Evolutionary conservation across 2,888 invertebrate species (phyloP).

Genomic region (Amphiduros pacificus): DNA sequence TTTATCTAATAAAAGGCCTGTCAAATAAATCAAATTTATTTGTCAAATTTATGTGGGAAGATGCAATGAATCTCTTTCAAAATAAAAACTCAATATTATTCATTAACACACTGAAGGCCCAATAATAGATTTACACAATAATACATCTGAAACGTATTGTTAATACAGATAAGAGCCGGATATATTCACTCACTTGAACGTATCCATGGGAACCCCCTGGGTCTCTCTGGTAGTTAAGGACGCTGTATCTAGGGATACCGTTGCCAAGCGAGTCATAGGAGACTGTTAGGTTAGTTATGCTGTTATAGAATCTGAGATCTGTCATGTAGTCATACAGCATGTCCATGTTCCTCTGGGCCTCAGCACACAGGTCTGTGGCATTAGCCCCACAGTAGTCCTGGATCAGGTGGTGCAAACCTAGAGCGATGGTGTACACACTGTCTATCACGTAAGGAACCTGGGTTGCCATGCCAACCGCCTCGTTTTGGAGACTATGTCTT

Average conservation of each 20-base stretch:
- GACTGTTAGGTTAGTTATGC: conserved; percentile 13
- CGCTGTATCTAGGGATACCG: conserved; percentile 8
- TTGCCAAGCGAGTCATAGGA: conserved; percentile 18
- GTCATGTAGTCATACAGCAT: conserved; percentile 9
- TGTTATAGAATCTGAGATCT: conserved; percentile 13
- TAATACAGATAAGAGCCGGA: too few relatives aligned
- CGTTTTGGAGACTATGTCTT: conserved; percentile 2
- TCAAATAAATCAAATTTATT: too few relatives aligned
- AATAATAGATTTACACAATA: too few relatives aligned
- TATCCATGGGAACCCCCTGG: too few relatives aligned
- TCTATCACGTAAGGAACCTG: conserved; percentile 30
- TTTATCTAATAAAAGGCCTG: too few relatives aligned
- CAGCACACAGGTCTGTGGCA: background rate
- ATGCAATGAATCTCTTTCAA: too few relatives aligned
- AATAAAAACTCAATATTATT: too few relatives aligned
- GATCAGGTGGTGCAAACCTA: conserved; percentile 32
- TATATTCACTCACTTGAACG: too few relatives aligned
- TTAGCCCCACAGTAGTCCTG: conserved; percentile 6
- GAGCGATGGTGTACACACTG: conserved; percentile 39
- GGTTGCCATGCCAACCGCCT: conserved; percentile 8
- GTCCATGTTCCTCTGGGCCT: conserved; percentile 1
- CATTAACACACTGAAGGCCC: too few relatives aligned
- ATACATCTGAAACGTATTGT: too few relatives aligned
- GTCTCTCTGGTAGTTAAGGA: conserved; percentile 5
- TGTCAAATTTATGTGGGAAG: too few relatives aligned